Percentiles rank a stretch among this genome's conserved stretches.
Evolutionary conservation across 1,140 invertebrate genomes (phyloP).

Genomic region (Pachyrhynchus sulphureomaculatus): DNA sequence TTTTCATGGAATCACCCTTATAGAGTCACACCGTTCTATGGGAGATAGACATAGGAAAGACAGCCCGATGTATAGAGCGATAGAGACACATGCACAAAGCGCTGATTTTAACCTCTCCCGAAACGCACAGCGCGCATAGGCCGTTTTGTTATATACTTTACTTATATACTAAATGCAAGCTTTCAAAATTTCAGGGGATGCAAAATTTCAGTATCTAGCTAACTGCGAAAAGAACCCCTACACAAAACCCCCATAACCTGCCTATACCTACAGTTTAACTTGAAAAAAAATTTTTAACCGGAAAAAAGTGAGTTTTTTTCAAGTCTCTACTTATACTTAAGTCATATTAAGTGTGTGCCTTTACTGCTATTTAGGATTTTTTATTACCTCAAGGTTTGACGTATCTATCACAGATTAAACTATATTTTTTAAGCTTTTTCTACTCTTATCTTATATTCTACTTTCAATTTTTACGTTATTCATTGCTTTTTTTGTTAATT

Average conservation of each 20-base stretch:
- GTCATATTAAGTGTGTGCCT: no score
- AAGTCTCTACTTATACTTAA: not conserved
- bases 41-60: slow-evolving; percentile 17
- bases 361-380: no score
- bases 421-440: no score
- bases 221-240: slow-evolving; percentile 51
- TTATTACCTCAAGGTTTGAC: no score
- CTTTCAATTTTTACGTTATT: no score
- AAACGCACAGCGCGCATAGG: slow-evolving; percentile 25
- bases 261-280: slow-evolving; percentile 51
- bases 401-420: no score
- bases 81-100: slow-evolving; percentile 2
- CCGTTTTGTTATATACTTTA: slow-evolving; percentile 31
- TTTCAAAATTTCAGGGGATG: slow-evolving; percentile 39
- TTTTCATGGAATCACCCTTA: slow-evolving; percentile 11
- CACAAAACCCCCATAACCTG: slow-evolving; percentile 49
- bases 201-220: slow-evolving; percentile 52
- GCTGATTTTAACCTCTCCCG: slow-evolving; percentile 1
- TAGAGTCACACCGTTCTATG: slow-evolving; percentile 14
- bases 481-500: no score
- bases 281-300: slow-evolving; percentile 19
- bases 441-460: no score
- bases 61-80: slow-evolving; percentile 19
- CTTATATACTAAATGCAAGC: slow-evolving; percentile 40
- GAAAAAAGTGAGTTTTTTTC: slow-evolving; percentile 36